Percentiles rank a stretch among this genome's conserved stretches.
These are phyloP conservation scores for Tigriopus californicus DNA, from an alignment of 2,888 invertebrate species.

Conservation along the genomic window DNA sequence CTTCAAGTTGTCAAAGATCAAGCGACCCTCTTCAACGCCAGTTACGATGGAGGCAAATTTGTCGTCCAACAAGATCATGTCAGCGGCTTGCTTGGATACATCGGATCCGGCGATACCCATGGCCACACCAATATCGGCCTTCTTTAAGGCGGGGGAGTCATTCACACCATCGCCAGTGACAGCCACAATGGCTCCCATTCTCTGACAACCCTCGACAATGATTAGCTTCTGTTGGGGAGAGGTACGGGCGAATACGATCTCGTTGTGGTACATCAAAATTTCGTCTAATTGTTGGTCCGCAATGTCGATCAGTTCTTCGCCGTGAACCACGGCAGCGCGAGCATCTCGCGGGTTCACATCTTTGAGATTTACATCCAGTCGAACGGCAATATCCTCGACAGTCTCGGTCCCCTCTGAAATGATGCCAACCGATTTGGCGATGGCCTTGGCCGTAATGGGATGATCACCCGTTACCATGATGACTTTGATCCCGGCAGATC, in stretches of 20 bases:
- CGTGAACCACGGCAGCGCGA: slow-evolving; percentile 37
- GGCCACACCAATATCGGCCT: slow-evolving; percentile 46
- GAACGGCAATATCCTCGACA: slow-evolving; percentile 47
- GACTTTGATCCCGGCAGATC: slow-evolving; percentile 50
- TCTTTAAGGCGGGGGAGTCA: slow-evolving; percentile 39
- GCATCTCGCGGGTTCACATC: slow-evolving; percentile 31
- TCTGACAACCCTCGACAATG: slow-evolving; percentile 39
- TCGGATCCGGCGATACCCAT: slow-evolving; percentile 90
- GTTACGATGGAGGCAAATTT: slow-evolving; percentile 90
- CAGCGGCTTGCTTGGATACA: slow-evolving; percentile 89
- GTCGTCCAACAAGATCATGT: slow-evolving; percentile 69
- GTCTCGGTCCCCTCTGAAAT: slow-evolving; percentile 40
- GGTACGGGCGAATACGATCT: slow-evolving; percentile 34
- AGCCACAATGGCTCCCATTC: slow-evolving; percentile 38
- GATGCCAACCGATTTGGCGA: slow-evolving; percentile 51
- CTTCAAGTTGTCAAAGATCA: slow-evolving; percentile 95
- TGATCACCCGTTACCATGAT: slow-evolving; percentile 70
- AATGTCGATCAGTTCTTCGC: slow-evolving; percentile 27
- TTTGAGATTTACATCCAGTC: slow-evolving; percentile 33
- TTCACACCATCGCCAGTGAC: slow-evolving; percentile 41
- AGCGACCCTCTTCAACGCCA: slow-evolving; percentile 76
- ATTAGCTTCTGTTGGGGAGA: slow-evolving; percentile 33
- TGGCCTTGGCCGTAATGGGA: slow-evolving; percentile 55
- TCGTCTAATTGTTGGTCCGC: slow-evolving; percentile 24
- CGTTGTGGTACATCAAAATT: slow-evolving; percentile 24